Evolutionary conservation across 2,888 invertebrate species (phyloP), one percentile per base, ranked within the genome.

Genomic region (Conchocele bisecta): DNA sequence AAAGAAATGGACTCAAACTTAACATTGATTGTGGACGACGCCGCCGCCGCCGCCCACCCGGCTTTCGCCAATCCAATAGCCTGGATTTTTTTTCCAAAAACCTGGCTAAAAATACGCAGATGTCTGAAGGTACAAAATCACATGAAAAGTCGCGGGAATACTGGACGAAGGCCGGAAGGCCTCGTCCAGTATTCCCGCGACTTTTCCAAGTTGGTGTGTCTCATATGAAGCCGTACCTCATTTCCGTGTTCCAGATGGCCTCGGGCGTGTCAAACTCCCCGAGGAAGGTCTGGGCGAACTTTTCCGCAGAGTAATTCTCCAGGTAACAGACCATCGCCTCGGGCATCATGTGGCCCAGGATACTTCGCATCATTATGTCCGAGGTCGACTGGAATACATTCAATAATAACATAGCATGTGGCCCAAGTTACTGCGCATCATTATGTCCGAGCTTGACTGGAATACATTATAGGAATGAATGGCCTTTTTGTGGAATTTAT

Each of bases 231-330:
- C n/a, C 72, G 69, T 66, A 94, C 95, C 96, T 94, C 99, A 99
- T 99, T 92, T 98, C 98, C 0, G 95, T 94, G 90, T 97, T 99
- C 99, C 99, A 99, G 79, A 99, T 99, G 0, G 98, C 98, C 92
- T 99, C 99, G 0, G 99, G 99, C 7, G 99, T 99, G 92, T 99
- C 99, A 93, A 97, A 99, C 92, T 99, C 99, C 0, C 99, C 99
- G 11, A 93, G 88, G 81, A 92, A 92, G 20, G 98, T 91, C 92
- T 99, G 97, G 0, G 99, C 98, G 92, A 99, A 99, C 90, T 98
- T 98, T 77, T 99, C 99, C 0, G 98, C 94, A 0, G 98, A 98
- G 89, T 99, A 98, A 91, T 99, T 98, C 91, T 99, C 99, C 64
- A 99, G 92, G 91, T 98, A 99, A 88, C 98, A 98, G 1, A 99